Percentiles rank a stretch among this genome's conserved stretches.
These are phyloP conservation scores for Gorsachius goisagi DNA, from an alignment of 2,113 vertebrate species.

Conservation along the genomic window DNA sequence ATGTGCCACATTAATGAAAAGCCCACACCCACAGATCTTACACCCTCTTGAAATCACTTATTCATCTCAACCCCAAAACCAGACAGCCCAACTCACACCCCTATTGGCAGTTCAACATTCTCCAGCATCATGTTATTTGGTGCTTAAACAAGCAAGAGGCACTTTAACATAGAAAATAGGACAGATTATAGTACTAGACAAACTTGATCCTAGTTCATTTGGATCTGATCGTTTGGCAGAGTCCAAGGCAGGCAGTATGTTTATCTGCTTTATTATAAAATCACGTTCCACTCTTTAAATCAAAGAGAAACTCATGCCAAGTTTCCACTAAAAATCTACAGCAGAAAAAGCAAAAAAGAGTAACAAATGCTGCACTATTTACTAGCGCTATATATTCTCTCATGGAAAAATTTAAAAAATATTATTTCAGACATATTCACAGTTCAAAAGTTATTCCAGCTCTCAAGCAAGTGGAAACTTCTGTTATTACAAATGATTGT, in stretches of 20 bases:
- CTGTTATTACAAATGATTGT: background rate
- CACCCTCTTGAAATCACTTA: background rate
- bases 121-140: background rate
- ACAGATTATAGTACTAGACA: background rate
- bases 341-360: background rate
- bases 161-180: background rate
- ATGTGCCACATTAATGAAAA: background rate
- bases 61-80: background rate
- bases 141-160: background rate
- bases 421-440: background rate
- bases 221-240: background rate
- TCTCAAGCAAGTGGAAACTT: background rate
- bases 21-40: background rate
- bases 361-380: background rate
- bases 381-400: background rate
- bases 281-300: background rate
- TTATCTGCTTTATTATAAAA: background rate
- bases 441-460: background rate
- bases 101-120: background rate
- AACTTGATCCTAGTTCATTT: conserved; percentile 13
- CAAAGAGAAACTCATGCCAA: background rate
- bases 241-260: background rate
- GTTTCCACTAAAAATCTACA: background rate
- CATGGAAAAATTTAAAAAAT: background rate
- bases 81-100: background rate